Evolutionary conservation across 1,140 invertebrate genomes (phyloP).

Genomic region (Neomicropteryx cornuta): DNA sequence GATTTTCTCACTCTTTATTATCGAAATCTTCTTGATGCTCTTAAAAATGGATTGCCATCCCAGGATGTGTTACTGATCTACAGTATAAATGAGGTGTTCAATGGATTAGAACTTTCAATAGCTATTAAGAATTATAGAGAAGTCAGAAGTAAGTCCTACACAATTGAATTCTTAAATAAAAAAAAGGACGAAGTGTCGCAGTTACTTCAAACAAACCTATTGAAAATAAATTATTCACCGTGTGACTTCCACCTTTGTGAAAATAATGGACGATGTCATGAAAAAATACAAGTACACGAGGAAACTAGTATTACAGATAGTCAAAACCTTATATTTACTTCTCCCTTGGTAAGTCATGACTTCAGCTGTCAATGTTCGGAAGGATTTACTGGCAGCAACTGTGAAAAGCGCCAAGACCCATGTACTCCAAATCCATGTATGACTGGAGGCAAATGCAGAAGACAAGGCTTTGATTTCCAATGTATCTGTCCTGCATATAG

Average conservation of each 20-base stretch:
- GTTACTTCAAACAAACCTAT: slow-evolving; percentile 43
- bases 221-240: slow-evolving; percentile 58
- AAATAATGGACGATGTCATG: slow-evolving; percentile 66
- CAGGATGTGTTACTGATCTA: slow-evolving; percentile 58
- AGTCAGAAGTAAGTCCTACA: slow-evolving; percentile 48
- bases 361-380: slow-evolving; percentile 69
- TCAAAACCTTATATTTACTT: slow-evolving; percentile 65
- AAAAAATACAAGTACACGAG: slow-evolving; percentile 56
- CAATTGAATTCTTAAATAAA: slow-evolving; percentile 48
- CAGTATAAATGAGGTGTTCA: slow-evolving; percentile 55
- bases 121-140: slow-evolving; percentile 43
- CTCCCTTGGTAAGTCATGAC: slow-evolving; percentile 64
- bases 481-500: slow-evolving; percentile 67
- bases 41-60: slow-evolving; percentile 51
- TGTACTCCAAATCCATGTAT: slow-evolving; percentile 86
- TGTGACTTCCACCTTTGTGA: slow-evolving; percentile 58
- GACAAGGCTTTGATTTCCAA: slow-evolving; percentile 70
- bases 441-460: slow-evolving; percentile 66
- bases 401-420: slow-evolving; percentile 77
- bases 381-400: slow-evolving; percentile 65
- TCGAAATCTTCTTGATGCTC: slow-evolving; percentile 54
- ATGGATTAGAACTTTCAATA: slow-evolving; percentile 58
- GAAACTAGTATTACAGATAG: slow-evolving; percentile 64
- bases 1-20: slow-evolving; percentile 68
- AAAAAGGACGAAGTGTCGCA: slow-evolving; percentile 52